These are phyloP conservation scores for Luidia sarsii DNA, from an alignment of 53 echinoderm and acorn worm genomes.

Conservation along the genomic window DNA sequence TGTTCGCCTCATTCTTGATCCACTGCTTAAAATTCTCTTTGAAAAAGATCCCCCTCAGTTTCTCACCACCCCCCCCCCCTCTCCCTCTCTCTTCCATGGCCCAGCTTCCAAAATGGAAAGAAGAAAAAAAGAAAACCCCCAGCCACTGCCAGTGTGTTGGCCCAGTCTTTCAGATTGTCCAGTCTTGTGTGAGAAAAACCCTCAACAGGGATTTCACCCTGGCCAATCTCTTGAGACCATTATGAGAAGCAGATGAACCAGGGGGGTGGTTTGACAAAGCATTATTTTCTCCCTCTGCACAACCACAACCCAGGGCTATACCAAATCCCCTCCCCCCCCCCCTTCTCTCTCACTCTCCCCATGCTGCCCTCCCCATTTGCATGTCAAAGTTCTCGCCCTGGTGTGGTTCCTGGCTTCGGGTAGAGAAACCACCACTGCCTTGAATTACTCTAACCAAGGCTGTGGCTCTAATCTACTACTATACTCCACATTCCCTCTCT, in stretches of 20 bases:
- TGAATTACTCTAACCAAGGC: too few relatives aligned
- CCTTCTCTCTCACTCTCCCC: too few relatives aligned
- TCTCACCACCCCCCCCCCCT: not conserved
- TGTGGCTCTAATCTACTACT: too few relatives aligned
- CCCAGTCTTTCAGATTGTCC: slow-evolving; percentile 21
- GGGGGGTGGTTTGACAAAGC: not conserved
- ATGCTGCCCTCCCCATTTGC: not conserved
- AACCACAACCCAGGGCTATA: too few relatives aligned
- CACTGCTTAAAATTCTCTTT: not conserved
- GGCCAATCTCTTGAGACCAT: slow-evolving; percentile 53
- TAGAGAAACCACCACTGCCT: too few relatives aligned
- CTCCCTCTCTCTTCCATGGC: not conserved
- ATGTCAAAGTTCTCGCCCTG: slow-evolving; percentile 24
- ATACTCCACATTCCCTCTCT: too few relatives aligned
- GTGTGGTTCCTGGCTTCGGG: too few relatives aligned
- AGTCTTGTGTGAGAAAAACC: slow-evolving; percentile 42
- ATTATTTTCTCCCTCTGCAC: too few relatives aligned
- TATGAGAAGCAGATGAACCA: slow-evolving; percentile 40
- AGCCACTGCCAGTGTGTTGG: not conserved
- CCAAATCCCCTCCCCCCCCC: too few relatives aligned
- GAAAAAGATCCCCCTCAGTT: not conserved
- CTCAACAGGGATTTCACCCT: slow-evolving; percentile 35
- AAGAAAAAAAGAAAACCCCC: not conserved
- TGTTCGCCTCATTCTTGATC: not conserved
- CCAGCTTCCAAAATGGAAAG: not conserved